Percentiles rank a stretch among this genome's conserved stretches.
Conservation (phyloP, 2,113 vertebrate species). For the Pardalotus punctatus region DNA sequence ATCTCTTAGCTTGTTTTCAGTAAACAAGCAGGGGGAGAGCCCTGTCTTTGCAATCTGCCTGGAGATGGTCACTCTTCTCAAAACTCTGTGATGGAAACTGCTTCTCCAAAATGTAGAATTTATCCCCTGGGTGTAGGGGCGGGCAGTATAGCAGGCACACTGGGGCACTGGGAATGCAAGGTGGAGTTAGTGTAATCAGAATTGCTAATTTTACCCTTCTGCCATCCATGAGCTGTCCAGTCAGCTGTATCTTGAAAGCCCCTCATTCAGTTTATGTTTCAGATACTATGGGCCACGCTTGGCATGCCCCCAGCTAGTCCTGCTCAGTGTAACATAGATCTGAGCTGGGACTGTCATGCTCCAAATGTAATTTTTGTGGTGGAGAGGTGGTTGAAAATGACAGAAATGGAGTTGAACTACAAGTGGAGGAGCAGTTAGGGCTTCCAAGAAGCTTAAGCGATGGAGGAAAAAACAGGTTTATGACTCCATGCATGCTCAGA, state of each 20-base stretch:
- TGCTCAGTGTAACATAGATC: not conserved
- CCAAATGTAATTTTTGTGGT: not conserved
- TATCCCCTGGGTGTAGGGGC: not conserved
- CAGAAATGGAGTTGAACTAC: not conserved
- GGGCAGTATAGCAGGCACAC: not conserved
- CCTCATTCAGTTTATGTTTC: not conserved
- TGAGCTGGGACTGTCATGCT: not conserved
- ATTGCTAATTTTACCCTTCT: not conserved
- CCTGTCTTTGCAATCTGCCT: not conserved
- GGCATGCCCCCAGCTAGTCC: not conserved
- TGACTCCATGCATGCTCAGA: not conserved
- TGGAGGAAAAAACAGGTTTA: not conserved
- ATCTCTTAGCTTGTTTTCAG: accelerated
- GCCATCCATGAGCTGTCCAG: not conserved
- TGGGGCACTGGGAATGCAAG: not conserved
- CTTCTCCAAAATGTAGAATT: not conserved
- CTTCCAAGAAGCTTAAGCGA: not conserved
- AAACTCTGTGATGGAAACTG: not conserved
- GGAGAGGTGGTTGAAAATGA: not conserved
- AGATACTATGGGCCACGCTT: not conserved
- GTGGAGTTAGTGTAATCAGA: not conserved
- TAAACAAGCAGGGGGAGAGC: not conserved
- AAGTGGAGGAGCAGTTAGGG: not conserved
- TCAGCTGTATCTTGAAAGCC: not conserved
- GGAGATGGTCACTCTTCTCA: not conserved